These are phyloP conservation scores for Serripes groenlandicus DNA, from an alignment of 2,888 invertebrate species.

Conservation along the genomic window DNA sequence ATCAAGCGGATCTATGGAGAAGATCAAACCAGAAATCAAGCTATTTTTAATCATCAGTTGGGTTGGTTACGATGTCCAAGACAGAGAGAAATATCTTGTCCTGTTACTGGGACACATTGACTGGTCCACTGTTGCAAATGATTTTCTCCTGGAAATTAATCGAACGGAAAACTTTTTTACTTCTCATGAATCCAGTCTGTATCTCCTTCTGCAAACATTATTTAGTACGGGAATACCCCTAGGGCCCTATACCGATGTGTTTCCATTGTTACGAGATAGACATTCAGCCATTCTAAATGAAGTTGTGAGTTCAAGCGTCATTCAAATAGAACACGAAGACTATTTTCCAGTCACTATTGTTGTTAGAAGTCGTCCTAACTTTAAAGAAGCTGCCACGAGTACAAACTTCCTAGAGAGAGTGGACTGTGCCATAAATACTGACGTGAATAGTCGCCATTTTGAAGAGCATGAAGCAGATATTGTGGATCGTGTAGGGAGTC, in stretches of 20 bases:
- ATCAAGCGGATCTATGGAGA: constrained; percentile 76
- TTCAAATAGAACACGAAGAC: constrained; percentile 64
- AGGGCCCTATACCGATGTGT: constrained; percentile 76
- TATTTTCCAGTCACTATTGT: constrained; percentile 68
- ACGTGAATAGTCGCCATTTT: constrained; percentile 66
- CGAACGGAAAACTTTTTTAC: constrained; percentile 89
- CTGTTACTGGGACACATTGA: constrained; percentile 87
- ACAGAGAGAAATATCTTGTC: constrained; percentile 88
- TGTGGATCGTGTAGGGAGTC: neutral
- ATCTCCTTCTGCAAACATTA: constrained; percentile 88
- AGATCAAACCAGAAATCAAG: constrained; percentile 80
- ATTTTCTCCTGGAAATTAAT: constrained; percentile 87
- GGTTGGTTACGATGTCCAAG: constrained; percentile 81
- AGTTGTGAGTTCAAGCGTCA: constrained; percentile 72
- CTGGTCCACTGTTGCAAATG: constrained; percentile 80
- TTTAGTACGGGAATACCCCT: constrained; percentile 87
- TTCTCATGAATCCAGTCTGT: constrained; percentile 89
- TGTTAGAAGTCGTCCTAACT: constrained; percentile 50
- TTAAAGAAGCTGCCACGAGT: constrained; percentile 56
- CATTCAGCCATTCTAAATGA: constrained; percentile 75
- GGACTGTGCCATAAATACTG: constrained; percentile 61
- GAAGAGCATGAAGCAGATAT: constrained; percentile 42
- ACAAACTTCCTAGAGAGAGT: constrained; percentile 14
- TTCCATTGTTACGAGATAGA: constrained; percentile 73
- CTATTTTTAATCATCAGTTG: constrained; percentile 80